A percentile compares a stretch with the other conserved stretches of the same genome.
phyloP scores from a whole-genome alignment of 2,888 invertebrate species.

The Psylliodes chrysocephalus region DNA sequence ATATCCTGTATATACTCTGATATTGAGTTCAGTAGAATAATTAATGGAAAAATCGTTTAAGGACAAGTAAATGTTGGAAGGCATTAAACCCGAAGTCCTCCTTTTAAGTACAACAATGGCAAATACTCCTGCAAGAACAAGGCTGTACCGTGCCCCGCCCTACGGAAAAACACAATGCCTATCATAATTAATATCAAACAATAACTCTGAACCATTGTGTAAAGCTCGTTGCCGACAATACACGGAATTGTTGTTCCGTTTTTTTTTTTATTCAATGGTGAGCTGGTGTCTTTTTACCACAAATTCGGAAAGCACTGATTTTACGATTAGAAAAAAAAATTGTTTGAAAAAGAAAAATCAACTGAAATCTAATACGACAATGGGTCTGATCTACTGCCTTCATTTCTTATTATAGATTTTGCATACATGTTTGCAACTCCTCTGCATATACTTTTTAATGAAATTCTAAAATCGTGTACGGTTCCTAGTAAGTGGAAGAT shows the following conservation, averaged over 20 bases:
- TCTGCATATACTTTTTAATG: too few relatives aligned
- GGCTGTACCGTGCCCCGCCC: constrained; percentile 21
- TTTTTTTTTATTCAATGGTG: constrained; percentile 11
- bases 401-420: too few relatives aligned
- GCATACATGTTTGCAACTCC: too few relatives aligned
- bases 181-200: constrained; percentile 36
- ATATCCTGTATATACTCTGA: too few relatives aligned
- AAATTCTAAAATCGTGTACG: too few relatives aligned
- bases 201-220: constrained; percentile 13
- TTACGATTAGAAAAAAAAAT: too few relatives aligned
- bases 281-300: background rate
- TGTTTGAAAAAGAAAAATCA: too few relatives aligned
- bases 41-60: background rate
- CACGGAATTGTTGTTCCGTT: constrained; percentile 20
- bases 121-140: constrained; percentile 17
- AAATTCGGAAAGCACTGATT: background rate
- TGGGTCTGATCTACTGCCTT: too few relatives aligned
- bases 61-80: background rate
- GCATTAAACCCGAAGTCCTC: background rate
- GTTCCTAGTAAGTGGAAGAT: too few relatives aligned
- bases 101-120: background rate
- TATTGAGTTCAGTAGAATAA: background rate
- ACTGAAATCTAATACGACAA: too few relatives aligned
- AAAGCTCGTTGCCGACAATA: constrained; percentile 17
- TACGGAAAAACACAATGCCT: constrained; percentile 31